These are phyloP conservation scores for Excalfactoria chinensis DNA, from an alignment of 2,113 vertebrate species.

Conservation along the genomic window DNA sequence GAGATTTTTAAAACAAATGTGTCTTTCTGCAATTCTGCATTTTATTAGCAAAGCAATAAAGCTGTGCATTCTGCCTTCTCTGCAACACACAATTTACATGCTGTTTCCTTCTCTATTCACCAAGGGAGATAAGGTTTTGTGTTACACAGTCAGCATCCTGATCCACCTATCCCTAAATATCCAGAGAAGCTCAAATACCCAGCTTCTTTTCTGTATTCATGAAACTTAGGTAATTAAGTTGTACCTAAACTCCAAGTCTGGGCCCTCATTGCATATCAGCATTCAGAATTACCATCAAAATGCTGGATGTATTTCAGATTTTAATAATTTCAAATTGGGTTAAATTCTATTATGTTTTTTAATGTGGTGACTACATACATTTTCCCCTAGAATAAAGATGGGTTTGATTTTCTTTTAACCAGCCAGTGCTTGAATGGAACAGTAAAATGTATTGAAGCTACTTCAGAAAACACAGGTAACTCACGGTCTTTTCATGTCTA, in stretches of 20 bases:
- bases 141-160: background rate
- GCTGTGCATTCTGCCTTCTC: background rate
- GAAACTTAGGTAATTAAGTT: background rate
- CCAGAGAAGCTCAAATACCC: background rate
- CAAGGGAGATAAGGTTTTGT: background rate
- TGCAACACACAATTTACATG: background rate
- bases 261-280: background rate
- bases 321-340: background rate
- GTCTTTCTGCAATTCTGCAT: background rate
- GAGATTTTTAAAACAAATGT: background rate
- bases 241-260: background rate
- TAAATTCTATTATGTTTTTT: background rate
- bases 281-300: background rate
- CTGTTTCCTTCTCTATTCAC: background rate
- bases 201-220: background rate
- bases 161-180: background rate
- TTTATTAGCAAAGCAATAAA: background rate
- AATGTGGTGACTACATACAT: background rate
- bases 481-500: background rate
- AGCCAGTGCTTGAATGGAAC: conserved; percentile 85
- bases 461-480: conserved; percentile 77
- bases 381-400: background rate
- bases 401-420: conserved; percentile 46
- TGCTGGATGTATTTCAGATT: background rate
- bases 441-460: conserved; percentile 77